Conservation (phyloP, 2,113 vertebrate genomes). For the Nesospiza acunhae region DNA sequence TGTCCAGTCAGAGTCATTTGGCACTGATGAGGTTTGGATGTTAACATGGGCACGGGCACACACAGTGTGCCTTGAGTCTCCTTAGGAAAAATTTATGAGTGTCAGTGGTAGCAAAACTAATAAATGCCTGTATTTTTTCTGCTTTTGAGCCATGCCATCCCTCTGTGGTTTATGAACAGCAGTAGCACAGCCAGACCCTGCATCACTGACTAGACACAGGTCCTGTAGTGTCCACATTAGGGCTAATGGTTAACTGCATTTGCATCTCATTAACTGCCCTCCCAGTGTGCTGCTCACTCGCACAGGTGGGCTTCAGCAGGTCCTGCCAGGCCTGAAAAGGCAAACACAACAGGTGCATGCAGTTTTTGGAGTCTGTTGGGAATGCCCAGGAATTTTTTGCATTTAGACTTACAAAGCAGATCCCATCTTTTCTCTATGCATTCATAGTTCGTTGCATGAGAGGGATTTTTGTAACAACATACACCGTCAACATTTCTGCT, state of each 20-base stretch:
- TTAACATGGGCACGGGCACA: not conserved
- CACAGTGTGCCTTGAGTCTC: not conserved
- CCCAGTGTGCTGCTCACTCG: fast-evolving
- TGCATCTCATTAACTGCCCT: not conserved
- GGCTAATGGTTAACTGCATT: not conserved
- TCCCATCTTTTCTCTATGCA: not conserved
- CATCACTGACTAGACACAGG: not conserved
- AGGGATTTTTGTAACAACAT: not conserved
- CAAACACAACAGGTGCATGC: not conserved
- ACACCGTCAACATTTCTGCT: not conserved
- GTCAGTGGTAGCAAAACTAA: not conserved
- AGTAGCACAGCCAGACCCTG: not conserved
- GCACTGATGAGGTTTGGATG: not conserved
- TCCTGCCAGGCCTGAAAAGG: fast-evolving
- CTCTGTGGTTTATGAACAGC: not conserved
- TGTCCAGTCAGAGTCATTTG: not conserved
- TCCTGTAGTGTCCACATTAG: not conserved
- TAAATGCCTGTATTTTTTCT: not conserved
- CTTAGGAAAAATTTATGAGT: fast-evolving
- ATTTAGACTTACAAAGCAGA: not conserved
- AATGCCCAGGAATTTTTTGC: not conserved
- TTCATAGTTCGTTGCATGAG: fast-evolving
- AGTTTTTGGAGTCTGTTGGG: not conserved
- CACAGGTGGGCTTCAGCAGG: not conserved
- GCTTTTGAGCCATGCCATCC: not conserved